Evolutionary conservation across 2,113 vertebrate species (phyloP), one percentile per base, ranked within the genome.

Genomic region (Morone saxatilis): DNA sequence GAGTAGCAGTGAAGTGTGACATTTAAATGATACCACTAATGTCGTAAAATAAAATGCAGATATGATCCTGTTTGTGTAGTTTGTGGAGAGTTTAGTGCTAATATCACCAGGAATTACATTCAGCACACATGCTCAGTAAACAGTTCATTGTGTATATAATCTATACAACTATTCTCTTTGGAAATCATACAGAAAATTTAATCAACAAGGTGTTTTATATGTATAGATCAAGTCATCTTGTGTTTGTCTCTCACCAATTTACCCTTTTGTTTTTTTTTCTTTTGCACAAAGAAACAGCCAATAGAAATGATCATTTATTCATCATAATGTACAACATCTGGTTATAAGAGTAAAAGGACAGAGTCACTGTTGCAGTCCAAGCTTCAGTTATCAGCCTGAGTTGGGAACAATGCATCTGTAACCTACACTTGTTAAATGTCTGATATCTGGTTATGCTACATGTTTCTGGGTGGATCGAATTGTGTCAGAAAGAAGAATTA

Each of bases 31-130:
- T 22, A 38, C 40, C 56, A 57, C 56, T 61, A 60, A 71, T 50
- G 12, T 31, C 43, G 31, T 47, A 11, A 53, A 47, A 63, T 2
- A 11, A 76, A 77, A 79, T 85, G 76, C 67, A 84, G 74, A 20
- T 62, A 79, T 80, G 71, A 78, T 83, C 67, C 16, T 56, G 51
- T 73, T 54, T 71, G 62, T 66, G 62, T 51, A 36, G 50, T 38
- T 69, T 63, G 50, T 38, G 36, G 48, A 43, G 53, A 71, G 8
- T 66, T 73, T 38, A 36, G 74, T 45, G 45, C 13, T 68, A 45
- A 43, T 20, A 53, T 59, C 31, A 43, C 50, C 16, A 53, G 31
- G 14, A 61, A 56, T 60, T 53, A 20, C 25, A 71, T 70, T 76
- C 45, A 69, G 63, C 38, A 54, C 41, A 71, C 56, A 54, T 41